Evolutionary conservation across 2,113 vertebrate genomes (phyloP).

Genomic region (Ifrita kowaldi): DNA sequence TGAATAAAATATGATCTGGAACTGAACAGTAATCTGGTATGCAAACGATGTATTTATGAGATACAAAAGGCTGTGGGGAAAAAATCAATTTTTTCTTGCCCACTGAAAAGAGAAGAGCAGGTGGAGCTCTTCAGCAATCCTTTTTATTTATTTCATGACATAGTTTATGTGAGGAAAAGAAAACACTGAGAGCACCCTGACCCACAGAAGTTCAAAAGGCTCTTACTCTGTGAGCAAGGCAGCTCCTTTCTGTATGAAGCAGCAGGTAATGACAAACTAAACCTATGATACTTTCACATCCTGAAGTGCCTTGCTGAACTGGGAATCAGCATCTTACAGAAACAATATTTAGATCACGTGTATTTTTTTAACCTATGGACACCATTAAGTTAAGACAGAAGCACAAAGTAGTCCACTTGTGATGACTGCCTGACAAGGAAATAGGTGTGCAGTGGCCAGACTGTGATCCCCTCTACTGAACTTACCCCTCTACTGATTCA

Average conservation of each 20-base stretch:
- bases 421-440: not conserved
- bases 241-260: not conserved
- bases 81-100: not conserved
- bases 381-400: not conserved
- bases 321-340: not conserved
- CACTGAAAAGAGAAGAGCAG: not conserved
- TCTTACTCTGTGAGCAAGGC: not conserved
- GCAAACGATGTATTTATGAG: not conserved
- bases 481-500: not conserved
- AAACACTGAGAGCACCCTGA: not conserved
- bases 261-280: not conserved
- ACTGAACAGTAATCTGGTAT: not conserved
- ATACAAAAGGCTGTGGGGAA: not conserved
- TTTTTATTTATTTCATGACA: not conserved
- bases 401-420: not conserved
- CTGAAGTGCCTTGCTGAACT: not conserved
- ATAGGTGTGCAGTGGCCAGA: not conserved
- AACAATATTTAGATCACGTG: not conserved
- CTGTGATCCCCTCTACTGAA: not conserved
- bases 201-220: not conserved
- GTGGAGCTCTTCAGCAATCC: not conserved
- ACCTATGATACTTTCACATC: not conserved
- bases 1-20: not conserved
- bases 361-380: not conserved
- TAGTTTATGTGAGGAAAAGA: not conserved